These are phyloP conservation scores for Caranx melampygus DNA, from an alignment of 2,113 vertebrate species.

Conservation along the genomic window DNA sequence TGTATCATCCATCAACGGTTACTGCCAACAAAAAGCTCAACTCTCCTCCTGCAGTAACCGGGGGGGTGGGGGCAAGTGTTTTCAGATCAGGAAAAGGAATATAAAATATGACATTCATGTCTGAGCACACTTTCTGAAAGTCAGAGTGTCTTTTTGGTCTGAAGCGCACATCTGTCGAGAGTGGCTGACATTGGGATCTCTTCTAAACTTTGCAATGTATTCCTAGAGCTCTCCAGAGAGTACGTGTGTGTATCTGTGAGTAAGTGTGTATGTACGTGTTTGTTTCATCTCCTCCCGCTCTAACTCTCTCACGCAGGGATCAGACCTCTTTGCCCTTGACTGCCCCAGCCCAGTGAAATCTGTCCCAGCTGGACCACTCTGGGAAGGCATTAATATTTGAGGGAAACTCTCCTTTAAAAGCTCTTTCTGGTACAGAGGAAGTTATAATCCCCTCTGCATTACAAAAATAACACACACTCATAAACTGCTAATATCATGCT, in stretches of 20 bases:
- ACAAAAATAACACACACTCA: conserved; percentile 48
- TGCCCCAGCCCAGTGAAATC: conserved; percentile 73
- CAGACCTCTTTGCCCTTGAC: conserved; percentile 66
- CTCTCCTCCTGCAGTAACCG: not conserved
- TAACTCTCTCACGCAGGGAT: conserved; percentile 67
- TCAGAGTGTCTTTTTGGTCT: conserved; percentile 30
- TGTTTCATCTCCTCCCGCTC: conserved; percentile 42
- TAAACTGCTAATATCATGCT: conserved; percentile 36
- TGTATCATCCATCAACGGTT: not conserved
- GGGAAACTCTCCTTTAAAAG: conserved; percentile 74
- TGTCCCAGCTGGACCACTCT: conserved; percentile 71
- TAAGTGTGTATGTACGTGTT: conserved; percentile 14
- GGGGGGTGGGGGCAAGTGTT: not conserved
- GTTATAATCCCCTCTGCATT: conserved; percentile 61
- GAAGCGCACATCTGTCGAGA: conserved; percentile 20
- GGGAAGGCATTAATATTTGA: conserved; percentile 78
- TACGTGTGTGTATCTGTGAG: conserved; percentile 1
- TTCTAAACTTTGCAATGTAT: conserved; percentile 62
- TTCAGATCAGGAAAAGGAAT: not conserved
- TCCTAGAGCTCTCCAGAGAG: conserved; percentile 57
- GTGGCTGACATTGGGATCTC: conserved; percentile 7
- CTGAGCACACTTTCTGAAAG: conserved; percentile 45
- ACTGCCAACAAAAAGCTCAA: not conserved
- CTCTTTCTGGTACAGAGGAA: conserved; percentile 64
- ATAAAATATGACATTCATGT: conserved; percentile 35